Percentiles rank a stretch among this genome's conserved stretches.
phyloP scores from a whole-genome alignment of 2,113 vertebrate species.

The Monopterus albus region DNA sequence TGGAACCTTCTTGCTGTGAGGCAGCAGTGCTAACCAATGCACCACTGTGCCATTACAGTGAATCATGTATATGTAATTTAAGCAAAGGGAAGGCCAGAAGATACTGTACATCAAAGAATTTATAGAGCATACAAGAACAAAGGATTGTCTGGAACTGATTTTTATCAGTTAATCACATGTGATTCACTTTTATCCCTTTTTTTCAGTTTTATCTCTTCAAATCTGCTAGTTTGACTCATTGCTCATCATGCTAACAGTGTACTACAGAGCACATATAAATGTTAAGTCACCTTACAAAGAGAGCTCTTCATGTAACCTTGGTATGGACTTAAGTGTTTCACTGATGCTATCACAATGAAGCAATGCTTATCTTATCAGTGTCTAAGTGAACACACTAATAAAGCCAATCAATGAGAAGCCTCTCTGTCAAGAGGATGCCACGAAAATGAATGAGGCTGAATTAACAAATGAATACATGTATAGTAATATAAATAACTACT shows the following conservation, averaged over 20 bases:
- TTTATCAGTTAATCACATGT: background rate
- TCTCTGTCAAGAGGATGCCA: slow-evolving; percentile 41
- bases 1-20: too few relatives aligned
- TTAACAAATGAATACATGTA: slow-evolving; percentile 38
- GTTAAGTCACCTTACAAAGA: slow-evolving; percentile 48
- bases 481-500: slow-evolving; percentile 6
- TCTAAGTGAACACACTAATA: slow-evolving; percentile 61
- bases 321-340: slow-evolving; percentile 56
- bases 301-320: slow-evolving; percentile 63
- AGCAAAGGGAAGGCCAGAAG: background rate
- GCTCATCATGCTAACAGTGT: slow-evolving; percentile 3
- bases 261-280: background rate
- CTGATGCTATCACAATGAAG: slow-evolving; percentile 67
- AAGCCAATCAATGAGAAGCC: slow-evolving; percentile 64
- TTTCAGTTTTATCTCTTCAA: background rate
- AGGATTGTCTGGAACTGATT: background rate
- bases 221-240: slow-evolving; percentile 3
- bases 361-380: slow-evolving; percentile 65
- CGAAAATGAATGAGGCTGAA: slow-evolving; percentile 42
- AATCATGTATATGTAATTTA: background rate
- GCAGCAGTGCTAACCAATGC: too few relatives aligned
- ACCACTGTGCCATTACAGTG: too few relatives aligned
- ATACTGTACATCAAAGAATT: background rate
- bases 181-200: background rate
- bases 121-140: background rate